Evolutionary conservation across 2,113 vertebrate genomes (phyloP), one percentile per base, ranked within the genome.

Genomic region (Ellobius talpinus): DNA sequence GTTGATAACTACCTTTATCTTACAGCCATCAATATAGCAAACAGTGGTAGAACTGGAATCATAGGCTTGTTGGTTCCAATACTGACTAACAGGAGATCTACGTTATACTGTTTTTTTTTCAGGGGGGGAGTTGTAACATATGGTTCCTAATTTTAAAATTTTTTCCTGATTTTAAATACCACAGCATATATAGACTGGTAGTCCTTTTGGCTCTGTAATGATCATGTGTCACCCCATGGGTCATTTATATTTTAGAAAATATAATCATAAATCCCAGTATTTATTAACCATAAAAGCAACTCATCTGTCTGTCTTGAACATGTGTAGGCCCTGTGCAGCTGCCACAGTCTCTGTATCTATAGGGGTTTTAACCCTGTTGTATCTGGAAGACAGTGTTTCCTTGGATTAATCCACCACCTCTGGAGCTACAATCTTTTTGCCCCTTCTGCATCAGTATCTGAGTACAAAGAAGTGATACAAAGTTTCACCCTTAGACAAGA

Each of bases 221-320:
- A 94, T 55, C 70, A 84, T 39, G 85, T 78, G 66, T 92, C 68
- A 97, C 86, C 76, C n/a, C 87, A 96, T 78, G 58, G 90, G 90
- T 93, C 86, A 93, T 47, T 95, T 95, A 95, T 52, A 96, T 93
- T 89, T 93, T 96, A 90, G 95, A 87, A 93, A 61, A 42, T 74
- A 42, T 95, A 96, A 95, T 96, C 61, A 95, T 78, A 97, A 97
- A 86, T 87, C 45, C 66, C 81, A 58, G 66, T 65, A 79, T 87
- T 50, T n/a, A 89, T 89, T 68, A 89, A 42, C 26, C 87, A 47
- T 72, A 93, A 97, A 72, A 58, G 13, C 70, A 81, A 42, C n/a
- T 42, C 55, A 63, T 63, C 16, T 84, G 23, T 84, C 81, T 29
- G 24, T 10, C 81, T 84, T 84, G 26, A 42, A 11, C 81, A 4